These are phyloP conservation scores for Oligia fasciuncula DNA, from an alignment of 2,888 invertebrate species.

Conservation along the genomic window DNA sequence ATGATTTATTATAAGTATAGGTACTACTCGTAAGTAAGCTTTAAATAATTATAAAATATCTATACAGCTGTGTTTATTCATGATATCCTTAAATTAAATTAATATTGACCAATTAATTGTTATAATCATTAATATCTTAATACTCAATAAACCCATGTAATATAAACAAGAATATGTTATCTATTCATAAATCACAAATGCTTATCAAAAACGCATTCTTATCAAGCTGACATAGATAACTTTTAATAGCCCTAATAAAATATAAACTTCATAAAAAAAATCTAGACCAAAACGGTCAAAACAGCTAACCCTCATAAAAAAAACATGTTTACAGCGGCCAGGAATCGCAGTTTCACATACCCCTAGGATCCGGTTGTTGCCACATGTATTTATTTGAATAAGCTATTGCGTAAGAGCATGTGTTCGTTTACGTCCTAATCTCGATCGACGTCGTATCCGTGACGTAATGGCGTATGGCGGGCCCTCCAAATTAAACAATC, in stretches of 20 bases:
- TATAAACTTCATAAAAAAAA: neutral
- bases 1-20: neutral
- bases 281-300: neutral
- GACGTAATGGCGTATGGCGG: slow-evolving; percentile 82
- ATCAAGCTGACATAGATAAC: slow-evolving; percentile 28
- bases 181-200: slow-evolving; percentile 20
- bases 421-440: slow-evolving; percentile 81
- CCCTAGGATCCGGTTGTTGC: slow-evolving; percentile 83
- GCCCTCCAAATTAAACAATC: slow-evolving; percentile 87
- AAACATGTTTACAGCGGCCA: slow-evolving; percentile 45
- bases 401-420: slow-evolving; percentile 85
- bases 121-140: slow-evolving; percentile 16
- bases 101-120: slow-evolving; percentile 26
- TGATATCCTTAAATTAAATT: slow-evolving; percentile 26
- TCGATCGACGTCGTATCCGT: slow-evolving; percentile 83
- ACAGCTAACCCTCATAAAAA: slow-evolving; percentile 11
- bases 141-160: slow-evolving; percentile 5
- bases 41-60: neutral
- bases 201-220: slow-evolving; percentile 31
- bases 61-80: neutral
- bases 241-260: slow-evolving; percentile 12
- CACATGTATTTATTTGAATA: slow-evolving; percentile 88
- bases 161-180: slow-evolving; percentile 11
- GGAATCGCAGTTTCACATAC: slow-evolving; percentile 81
- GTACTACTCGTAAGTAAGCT: neutral